phyloP scores from a whole-genome alignment of 1,140 invertebrate species.

The roundworm (Caenorhabditis elegans) region WBcel235 BX284604.4:849501-850000 shows the following conservation, averaged over 20 bases:
- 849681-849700: not conserved
- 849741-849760: not conserved
- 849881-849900: conserved; percentile 13
- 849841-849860: not conserved
- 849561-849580: not conserved
- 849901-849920: not conserved
- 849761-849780: not conserved
- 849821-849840: no score
- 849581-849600: not conserved
- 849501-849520: not conserved
- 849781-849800: not conserved
- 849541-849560: not conserved
- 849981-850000: not conserved
- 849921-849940: not conserved
- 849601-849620: not conserved
- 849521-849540: not conserved
- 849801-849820: not conserved
- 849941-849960: not conserved
- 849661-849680: not conserved
- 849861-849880: not conserved
- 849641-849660: not conserved
- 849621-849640: not conserved
- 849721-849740: not conserved
- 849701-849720: not conserved
- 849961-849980: not conserved